Percentiles rank a stretch among this genome's conserved stretches.
Evolutionary conservation across 92 coral and sea anemone species (phyloP).

Genomic region (Heteractis magnifica): DNA sequence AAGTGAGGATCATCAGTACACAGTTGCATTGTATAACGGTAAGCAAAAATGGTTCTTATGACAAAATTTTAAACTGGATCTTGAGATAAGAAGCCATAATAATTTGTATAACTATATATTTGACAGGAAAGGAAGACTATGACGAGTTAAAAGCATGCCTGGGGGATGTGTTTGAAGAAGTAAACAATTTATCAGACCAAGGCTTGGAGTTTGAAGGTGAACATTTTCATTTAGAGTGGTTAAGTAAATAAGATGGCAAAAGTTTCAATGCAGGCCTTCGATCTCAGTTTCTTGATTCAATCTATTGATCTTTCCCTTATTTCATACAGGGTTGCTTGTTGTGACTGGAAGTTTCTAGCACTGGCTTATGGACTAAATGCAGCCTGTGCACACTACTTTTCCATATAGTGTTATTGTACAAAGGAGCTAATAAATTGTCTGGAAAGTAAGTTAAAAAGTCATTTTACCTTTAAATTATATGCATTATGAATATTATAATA

Average conservation of each 20-base stretch:
- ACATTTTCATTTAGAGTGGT: constrained; percentile 3
- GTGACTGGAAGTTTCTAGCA: neutral
- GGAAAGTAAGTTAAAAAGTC: neutral
- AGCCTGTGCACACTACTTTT: neutral
- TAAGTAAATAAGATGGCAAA: neutral
- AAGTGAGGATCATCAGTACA: constrained; percentile 32
- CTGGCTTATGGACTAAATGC: neutral
- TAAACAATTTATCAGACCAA: neutral
- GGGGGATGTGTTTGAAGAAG: neutral
- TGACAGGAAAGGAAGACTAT: constrained; percentile 18
- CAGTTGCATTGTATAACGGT: constrained; percentile 46
- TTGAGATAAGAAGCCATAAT: too few relatives aligned
- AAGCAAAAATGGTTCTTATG: neutral
- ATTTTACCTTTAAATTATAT: too few relatives aligned
- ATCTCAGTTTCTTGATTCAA: neutral
- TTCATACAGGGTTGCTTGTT: neutral
- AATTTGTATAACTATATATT: neutral
- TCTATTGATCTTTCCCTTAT: neutral
- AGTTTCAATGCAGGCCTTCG: too few relatives aligned
- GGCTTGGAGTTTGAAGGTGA: neutral
- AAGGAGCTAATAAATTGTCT: neutral
- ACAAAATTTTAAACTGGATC: too few relatives aligned
- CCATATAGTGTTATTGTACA: neutral
- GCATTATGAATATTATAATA: too few relatives aligned
- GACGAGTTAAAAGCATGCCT: neutral